Evolutionary conservation across 2,113 vertebrate species (phyloP).

Genomic region (Larimichthys crocea): DNA sequence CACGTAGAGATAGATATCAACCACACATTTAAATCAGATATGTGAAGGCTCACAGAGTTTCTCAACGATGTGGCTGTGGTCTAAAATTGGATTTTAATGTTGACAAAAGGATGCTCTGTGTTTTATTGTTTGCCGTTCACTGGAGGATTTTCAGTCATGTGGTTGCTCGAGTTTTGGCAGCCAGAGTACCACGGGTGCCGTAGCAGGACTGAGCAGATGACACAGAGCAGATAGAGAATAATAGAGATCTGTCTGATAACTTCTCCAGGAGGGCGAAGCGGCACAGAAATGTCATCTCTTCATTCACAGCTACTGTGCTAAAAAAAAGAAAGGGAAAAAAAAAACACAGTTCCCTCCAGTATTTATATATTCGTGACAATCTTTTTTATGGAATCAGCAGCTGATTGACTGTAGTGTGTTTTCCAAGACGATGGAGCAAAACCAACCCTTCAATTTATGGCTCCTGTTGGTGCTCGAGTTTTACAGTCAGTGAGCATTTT

Average conservation of each 20-base stretch:
- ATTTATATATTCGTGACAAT: conserved; percentile 10
- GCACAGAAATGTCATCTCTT: conserved; percentile 51
- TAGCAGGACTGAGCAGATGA: conserved; percentile 58
- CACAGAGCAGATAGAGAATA: conserved; percentile 47
- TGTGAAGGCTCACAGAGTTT: conserved; percentile 29
- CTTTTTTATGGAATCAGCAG: conserved; percentile 19
- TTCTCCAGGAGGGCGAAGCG: conserved; percentile 32
- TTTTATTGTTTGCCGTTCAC: conserved; percentile 61
- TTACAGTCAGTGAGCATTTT: conserved; percentile 19
- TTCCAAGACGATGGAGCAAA: conserved; percentile 18
- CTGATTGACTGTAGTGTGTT: conserved; percentile 33
- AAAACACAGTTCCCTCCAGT: conserved; percentile 11
- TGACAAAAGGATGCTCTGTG: conserved; percentile 57
- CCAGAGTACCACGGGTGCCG: conserved; percentile 29
- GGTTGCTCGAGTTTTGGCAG: conserved; percentile 35
- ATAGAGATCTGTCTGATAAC: conserved; percentile 61
- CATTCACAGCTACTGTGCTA: conserved; percentile 25
- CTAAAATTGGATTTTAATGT: conserved; percentile 64
- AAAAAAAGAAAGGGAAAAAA: background rate
- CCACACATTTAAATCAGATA: conserved; percentile 38
- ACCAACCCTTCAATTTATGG: conserved; percentile 23
- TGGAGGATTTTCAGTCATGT: conserved; percentile 41
- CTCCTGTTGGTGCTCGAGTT: conserved; percentile 21
- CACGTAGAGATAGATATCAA: conserved; percentile 17
- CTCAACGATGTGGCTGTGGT: conserved; percentile 9